phyloP scores from a whole-genome alignment of 2,113 vertebrate genomes.

The Formicarius rufipectus region DNA sequence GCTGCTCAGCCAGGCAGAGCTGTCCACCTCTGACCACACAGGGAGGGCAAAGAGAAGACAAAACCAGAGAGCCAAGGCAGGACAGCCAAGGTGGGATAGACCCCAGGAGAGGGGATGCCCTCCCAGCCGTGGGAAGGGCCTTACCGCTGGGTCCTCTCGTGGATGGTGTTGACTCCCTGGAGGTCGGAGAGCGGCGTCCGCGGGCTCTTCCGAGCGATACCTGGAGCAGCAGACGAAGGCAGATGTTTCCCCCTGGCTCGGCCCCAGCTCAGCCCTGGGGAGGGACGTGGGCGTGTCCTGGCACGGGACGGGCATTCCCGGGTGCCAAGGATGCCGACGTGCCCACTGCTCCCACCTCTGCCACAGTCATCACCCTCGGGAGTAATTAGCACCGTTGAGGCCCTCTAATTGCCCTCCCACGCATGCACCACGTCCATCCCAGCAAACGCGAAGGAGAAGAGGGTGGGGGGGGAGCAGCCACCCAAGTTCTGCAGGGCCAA shows the following conservation, averaged over 20 bases:
- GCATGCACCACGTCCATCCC: accelerated
- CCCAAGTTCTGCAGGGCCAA: neutral
- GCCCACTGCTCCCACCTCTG: neutral
- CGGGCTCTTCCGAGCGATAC: conserved; percentile 85
- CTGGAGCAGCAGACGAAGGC: conserved; percentile 72
- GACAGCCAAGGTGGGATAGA: neutral
- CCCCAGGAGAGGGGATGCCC: neutral
- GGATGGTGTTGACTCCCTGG: conserved; percentile 89
- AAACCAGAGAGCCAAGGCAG: neutral
- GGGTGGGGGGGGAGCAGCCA: neutral
- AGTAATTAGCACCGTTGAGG: neutral
- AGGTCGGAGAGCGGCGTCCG: conserved; percentile 91
- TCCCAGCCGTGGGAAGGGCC: neutral
- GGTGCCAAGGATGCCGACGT: neutral
- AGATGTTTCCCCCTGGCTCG: neutral
- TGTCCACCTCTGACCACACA: neutral
- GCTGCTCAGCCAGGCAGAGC: neutral
- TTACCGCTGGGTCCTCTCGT: conserved; percentile 87
- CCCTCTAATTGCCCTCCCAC: neutral
- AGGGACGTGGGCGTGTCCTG: neutral
- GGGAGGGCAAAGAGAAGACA: neutral
- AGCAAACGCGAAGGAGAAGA: neutral
- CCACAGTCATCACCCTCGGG: neutral
- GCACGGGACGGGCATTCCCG: conserved; percentile 9
- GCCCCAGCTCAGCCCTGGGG: neutral